phyloP scores from a whole-genome alignment of 2,797 vertebrate species.

The Sternotherus odoratus region DNA sequence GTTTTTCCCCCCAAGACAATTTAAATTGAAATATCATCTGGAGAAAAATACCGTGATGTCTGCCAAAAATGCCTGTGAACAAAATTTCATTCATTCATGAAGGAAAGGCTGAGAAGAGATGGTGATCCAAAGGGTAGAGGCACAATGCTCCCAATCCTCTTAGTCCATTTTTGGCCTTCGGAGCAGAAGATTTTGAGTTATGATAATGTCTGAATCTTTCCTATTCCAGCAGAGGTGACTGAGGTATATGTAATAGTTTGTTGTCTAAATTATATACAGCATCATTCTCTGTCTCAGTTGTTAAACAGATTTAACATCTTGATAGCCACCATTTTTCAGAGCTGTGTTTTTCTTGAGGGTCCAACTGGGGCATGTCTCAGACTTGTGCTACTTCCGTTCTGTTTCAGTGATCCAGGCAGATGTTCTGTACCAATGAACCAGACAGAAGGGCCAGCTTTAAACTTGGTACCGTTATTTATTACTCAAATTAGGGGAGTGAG shows the following conservation, averaged over 20 bases:
- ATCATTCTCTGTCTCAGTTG: neutral
- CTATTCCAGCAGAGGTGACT: slow-evolving; percentile 13
- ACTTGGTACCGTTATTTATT: neutral
- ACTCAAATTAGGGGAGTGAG: neutral
- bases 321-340: neutral
- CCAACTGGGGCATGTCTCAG: fast-evolving
- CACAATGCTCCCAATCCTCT: slow-evolving; percentile 20
- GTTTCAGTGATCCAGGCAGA: neutral
- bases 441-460: neutral
- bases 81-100: slow-evolving; percentile 19
- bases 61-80: slow-evolving; percentile 48
- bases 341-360: neutral
- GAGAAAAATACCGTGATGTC: neutral
- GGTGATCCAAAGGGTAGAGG: slow-evolving; percentile 13
- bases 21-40: neutral
- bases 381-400: neutral
- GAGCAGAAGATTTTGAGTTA: neutral
- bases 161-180: neutral
- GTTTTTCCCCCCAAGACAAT: neutral
- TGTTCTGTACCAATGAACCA: fast-evolving
- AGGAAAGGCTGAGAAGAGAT: slow-evolving; percentile 5
- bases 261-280: fast-evolving
- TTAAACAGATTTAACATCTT: neutral
- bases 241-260: neutral
- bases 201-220: neutral